Base-by-base conservation (phyloP, 2,888 invertebrate genomes). In the Cloeon dipterum region DNA sequence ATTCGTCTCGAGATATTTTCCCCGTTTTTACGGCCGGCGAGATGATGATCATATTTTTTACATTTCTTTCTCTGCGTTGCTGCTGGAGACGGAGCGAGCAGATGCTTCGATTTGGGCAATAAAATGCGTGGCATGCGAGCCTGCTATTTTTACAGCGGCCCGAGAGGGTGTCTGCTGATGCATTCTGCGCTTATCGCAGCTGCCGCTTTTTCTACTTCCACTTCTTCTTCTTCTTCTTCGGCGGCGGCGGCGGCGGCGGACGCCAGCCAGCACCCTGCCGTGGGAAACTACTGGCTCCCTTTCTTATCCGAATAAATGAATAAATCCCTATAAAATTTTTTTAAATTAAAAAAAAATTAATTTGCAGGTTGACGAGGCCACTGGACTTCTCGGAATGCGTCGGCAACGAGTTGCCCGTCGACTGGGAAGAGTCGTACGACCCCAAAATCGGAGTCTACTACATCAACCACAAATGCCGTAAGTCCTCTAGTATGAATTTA, bases 351-450 rank as follows among this genome's bases (percentile, higher is more conserved):
- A 21, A 8, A 21, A 21, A 10, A n/a, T n/a, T 23, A 23, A 23
- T 50, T 58, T 75, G 36, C 70, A 94, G 93, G 65, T 85, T 76
- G 56, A 91, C 91, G 47, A 94, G 94, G 62, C 93, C 94, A 42
- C 85, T 86, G 60, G 76, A 85, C 41, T 94, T 94, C 63, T 91
- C 93, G 49, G 94, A 94, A 61, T 94, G 94, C 62, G 82, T 89
- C 55, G 93, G 91, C 52, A 89, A 93, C 68, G 93, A 94, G 61
- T 61, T 94, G 55, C 93, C 93, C 35, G 69, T 89, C 52, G 94
- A 94, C 45, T 94, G 94, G 94, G 93, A 94, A 61, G 86, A 91
- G 65, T 78, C 82, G 34, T 86, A 77, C 60, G 89, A 94, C 61
- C 77, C 78, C 46, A 81, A 85, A 58, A 81, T 93, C 55, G 93